These are phyloP conservation scores for Hipparchia sbordonii DNA, from an alignment of 2,888 invertebrate genomes.

Conservation along the genomic window DNA sequence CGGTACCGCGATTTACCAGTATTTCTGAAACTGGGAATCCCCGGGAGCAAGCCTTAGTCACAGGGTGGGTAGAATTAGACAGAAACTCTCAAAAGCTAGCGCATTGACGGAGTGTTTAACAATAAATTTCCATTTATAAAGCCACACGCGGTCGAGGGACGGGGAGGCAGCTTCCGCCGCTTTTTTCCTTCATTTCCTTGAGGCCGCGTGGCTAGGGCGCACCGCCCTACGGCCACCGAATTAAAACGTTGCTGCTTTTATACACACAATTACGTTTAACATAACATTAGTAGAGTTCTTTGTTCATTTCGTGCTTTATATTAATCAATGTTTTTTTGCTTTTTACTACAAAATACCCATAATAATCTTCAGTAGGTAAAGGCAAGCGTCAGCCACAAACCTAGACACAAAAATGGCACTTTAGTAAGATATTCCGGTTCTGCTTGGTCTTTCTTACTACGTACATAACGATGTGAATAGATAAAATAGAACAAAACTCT, in stretches of 20 bases:
- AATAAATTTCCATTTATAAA: constrained; percentile 83
- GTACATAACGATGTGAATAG: too few relatives aligned
- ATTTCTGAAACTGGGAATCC: constrained; percentile 38
- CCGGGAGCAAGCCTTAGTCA: constrained; percentile 21
- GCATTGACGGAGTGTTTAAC: constrained; percentile 81
- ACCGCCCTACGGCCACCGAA: constrained; percentile 63
- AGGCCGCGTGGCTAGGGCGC: constrained; percentile 72
- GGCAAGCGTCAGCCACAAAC: too few relatives aligned
- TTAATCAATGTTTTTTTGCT: background rate
- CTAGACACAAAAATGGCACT: too few relatives aligned
- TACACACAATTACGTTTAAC: constrained; percentile 44
- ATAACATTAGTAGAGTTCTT: constrained; percentile 26
- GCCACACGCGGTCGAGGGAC: constrained; percentile 64
- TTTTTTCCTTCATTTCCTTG: constrained; percentile 82
- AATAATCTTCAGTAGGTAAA: background rate
- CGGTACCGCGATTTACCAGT: too few relatives aligned
- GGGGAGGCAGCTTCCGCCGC: constrained; percentile 71
- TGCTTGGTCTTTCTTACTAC: too few relatives aligned
- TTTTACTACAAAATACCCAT: background rate
- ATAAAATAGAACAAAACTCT: too few relatives aligned
- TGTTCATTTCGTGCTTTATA: background rate
- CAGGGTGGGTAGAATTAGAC: constrained; percentile 56
- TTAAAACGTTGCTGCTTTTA: constrained; percentile 65
- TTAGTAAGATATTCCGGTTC: too few relatives aligned
- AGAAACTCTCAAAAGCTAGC: constrained; percentile 64